phyloP scores from a whole-genome alignment of 2,113 vertebrate species.

The Aphelocoma coerulescens region DNA sequence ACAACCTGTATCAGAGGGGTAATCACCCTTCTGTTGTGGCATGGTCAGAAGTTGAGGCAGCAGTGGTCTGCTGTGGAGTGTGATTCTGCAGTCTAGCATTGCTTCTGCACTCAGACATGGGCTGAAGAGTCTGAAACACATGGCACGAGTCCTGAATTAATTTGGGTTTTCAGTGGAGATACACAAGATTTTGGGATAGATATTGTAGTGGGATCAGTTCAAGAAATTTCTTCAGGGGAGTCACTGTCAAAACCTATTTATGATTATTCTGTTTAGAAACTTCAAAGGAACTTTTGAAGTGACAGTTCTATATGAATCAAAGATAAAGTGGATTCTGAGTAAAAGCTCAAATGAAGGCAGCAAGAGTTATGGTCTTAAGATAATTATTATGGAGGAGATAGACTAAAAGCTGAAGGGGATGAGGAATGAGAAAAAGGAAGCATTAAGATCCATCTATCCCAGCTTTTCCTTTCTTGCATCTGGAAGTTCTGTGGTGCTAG shows the following conservation, averaged over 20 bases:
- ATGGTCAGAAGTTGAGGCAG: not conserved
- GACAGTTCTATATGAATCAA: not conserved
- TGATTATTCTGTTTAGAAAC: not conserved
- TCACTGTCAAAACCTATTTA: not conserved
- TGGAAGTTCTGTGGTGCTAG: not conserved
- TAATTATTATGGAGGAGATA: not conserved
- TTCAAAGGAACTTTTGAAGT: not conserved
- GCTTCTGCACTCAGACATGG: not conserved
- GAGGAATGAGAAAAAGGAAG: not conserved
- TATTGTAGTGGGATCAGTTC: not conserved
- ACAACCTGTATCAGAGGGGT: not conserved
- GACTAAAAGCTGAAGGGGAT: not conserved
- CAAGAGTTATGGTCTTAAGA: not conserved
- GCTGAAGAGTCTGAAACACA: not conserved
- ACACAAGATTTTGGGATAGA: not conserved
- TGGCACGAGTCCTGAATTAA: not conserved
- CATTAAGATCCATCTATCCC: not conserved
- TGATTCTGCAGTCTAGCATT: not conserved
- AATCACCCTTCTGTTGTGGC: not conserved
- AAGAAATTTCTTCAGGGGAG: not conserved
- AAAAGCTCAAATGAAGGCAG: not conserved
- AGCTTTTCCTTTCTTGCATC: not conserved
- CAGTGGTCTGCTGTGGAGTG: not conserved
- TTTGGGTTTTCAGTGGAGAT: not conserved
- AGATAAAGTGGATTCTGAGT: not conserved